Evolutionary conservation across 2,113 vertebrate genomes (phyloP).

Genomic region (Empidonax alnorum): DNA sequence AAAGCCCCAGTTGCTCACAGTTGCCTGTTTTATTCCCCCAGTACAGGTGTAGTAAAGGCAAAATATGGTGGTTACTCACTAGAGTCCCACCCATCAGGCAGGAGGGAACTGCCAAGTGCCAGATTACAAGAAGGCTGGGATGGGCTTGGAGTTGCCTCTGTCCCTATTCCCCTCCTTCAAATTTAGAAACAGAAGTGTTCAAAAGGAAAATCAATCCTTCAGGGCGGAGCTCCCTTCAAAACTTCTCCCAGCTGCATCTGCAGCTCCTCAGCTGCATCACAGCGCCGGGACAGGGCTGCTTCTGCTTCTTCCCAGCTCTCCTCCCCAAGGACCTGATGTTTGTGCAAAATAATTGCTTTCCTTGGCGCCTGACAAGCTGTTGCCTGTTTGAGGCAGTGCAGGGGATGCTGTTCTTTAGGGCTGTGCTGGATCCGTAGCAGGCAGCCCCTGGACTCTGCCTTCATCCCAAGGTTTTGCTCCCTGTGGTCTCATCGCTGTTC

Average conservation of each 20-base stretch:
- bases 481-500: neutral
- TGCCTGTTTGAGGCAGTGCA: neutral
- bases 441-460: neutral
- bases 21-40: neutral
- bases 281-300: accelerated
- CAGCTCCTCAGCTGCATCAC: neutral
- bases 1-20: neutral
- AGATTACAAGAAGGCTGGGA: neutral
- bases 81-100: neutral
- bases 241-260: neutral
- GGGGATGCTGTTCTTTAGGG: neutral
- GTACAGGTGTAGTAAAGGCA: neutral
- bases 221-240: neutral
- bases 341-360: neutral
- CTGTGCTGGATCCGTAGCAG: neutral
- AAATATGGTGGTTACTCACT: neutral
- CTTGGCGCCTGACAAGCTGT: neutral
- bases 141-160: neutral
- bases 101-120: neutral
- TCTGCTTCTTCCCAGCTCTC: neutral
- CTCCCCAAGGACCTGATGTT: accelerated
- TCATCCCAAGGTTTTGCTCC: neutral
- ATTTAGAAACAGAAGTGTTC: neutral
- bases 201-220: neutral
- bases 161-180: neutral